These are phyloP conservation scores for Canis aureus DNA, from an alignment of 2,113 vertebrate species.

Conservation along the genomic window DNA sequence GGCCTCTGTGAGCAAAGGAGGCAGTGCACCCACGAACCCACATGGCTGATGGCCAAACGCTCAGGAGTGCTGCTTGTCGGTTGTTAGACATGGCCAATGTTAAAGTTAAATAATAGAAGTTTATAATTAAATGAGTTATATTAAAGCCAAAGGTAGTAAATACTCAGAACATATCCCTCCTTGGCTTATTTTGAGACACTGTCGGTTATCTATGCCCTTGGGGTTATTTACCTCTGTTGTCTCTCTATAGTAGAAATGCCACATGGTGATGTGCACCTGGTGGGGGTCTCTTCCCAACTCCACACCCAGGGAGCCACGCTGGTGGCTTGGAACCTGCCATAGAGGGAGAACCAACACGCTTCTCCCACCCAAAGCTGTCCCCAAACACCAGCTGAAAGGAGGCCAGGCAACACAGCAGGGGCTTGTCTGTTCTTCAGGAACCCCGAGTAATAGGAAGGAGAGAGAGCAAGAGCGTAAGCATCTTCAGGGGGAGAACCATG, in stretches of 20 bases:
- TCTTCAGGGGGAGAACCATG: neutral
- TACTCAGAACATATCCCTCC: neutral
- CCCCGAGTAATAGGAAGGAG: neutral
- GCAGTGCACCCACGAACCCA: neutral
- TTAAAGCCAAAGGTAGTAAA: neutral
- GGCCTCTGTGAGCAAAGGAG: neutral
- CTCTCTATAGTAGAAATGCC: neutral
- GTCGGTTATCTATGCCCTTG: fast-evolving
- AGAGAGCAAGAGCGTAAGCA: neutral
- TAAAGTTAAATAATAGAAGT: neutral
- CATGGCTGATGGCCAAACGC: neutral
- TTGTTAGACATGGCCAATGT: neutral
- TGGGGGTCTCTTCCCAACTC: neutral
- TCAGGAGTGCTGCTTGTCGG: neutral
- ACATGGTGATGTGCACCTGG: fast-evolving
- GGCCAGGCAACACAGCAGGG: too few relatives aligned
- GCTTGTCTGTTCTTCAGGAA: neutral
- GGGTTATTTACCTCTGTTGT: neutral
- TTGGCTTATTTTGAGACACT: neutral
- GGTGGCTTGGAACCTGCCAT: fast-evolving
- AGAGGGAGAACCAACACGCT: fast-evolving
- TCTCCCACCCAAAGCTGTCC: neutral
- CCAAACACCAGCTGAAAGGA: neutral
- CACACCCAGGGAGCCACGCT: neutral
- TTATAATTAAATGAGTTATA: neutral